A percentile compares a stretch with the other conserved stretches of the same genome.
Conservation (phyloP, 2,888 invertebrate species). For the Megaustenia siamemsis region DNA sequence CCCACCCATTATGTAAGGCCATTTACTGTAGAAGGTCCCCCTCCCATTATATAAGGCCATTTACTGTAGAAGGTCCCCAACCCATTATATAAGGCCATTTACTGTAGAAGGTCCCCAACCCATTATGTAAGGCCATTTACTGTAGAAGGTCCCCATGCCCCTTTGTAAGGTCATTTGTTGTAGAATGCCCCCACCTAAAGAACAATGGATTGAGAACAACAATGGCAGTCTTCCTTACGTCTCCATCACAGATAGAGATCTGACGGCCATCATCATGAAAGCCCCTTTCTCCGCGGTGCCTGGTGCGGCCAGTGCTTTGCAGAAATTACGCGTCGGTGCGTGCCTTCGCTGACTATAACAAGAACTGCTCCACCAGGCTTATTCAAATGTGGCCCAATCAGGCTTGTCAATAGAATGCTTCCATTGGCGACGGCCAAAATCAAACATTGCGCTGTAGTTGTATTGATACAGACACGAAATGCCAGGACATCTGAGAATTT, state of each 20-base stretch:
- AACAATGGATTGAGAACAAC: neutral
- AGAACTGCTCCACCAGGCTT: slow-evolving; percentile 15
- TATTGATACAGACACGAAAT: slow-evolving; percentile 38
- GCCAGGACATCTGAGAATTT: slow-evolving; percentile 6
- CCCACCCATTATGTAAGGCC: too few species aligned
- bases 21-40: too few species aligned
- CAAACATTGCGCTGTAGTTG: slow-evolving; percentile 11
- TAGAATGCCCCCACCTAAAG: too few species aligned
- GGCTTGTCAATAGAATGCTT: slow-evolving; percentile 33
- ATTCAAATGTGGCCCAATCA: slow-evolving; percentile 42
- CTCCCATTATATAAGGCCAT: too few species aligned
- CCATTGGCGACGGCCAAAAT: slow-evolving; percentile 10
- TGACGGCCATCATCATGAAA: neutral
- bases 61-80: too few species aligned
- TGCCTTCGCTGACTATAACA: neutral
- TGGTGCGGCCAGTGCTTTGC: neutral
- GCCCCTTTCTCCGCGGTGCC: neutral
- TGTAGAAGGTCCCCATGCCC: too few species aligned
- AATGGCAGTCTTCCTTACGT: neutral
- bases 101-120: too few species aligned
- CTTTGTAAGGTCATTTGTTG: too few species aligned
- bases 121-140: too few species aligned
- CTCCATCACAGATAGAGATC: neutral
- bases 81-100: too few species aligned
- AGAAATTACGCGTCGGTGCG: neutral